Conservation (phyloP, 2,113 vertebrate genomes). For the Globicephala melas region DNA sequence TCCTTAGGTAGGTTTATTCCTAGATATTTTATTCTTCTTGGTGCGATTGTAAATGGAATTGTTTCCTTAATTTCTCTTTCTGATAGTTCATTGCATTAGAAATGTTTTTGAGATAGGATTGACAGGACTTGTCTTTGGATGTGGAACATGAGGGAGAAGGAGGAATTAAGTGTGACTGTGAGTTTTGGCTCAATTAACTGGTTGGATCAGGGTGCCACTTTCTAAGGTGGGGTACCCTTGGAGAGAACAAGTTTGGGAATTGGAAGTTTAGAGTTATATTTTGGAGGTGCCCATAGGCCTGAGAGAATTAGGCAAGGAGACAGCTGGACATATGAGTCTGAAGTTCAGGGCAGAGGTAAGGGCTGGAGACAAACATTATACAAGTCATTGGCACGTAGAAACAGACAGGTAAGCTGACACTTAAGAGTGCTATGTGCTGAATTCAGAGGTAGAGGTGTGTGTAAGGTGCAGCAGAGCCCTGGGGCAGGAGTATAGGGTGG, state of each 20-base stretch:
- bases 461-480: no score
- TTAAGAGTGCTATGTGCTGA: neutral
- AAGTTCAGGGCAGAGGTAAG: neutral
- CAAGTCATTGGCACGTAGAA: neutral
- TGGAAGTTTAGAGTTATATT: neutral
- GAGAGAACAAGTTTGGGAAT: neutral
- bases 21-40: neutral
- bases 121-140: neutral
- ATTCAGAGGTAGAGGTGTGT: accelerated
- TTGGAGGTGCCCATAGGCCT: neutral
- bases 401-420: neutral
- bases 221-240: neutral
- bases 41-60: neutral
- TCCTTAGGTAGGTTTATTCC: neutral
- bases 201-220: neutral
- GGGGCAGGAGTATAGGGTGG: no score
- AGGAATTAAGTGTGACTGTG: neutral
- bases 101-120: neutral
- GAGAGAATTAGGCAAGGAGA: neutral
- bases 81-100: neutral
- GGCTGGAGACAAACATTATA: neutral
- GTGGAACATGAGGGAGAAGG: neutral
- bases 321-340: neutral
- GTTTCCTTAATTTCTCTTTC: neutral
- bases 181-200: neutral